These are phyloP conservation scores for Enteromius radiatus DNA, from an alignment of 2,797 vertebrate genomes.

Conservation along the genomic window DNA sequence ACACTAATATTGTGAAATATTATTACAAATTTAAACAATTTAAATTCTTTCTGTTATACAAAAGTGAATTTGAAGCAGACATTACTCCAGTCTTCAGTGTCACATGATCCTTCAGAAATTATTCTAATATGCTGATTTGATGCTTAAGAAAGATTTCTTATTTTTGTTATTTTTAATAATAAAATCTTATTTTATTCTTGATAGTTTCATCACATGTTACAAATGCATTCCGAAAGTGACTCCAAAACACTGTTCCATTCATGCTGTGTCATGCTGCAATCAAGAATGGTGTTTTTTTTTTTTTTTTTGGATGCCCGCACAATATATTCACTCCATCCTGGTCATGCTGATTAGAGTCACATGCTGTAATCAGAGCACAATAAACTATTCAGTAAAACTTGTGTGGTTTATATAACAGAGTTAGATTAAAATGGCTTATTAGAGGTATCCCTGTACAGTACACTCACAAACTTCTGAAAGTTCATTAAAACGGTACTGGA, in stretches of 20 bases:
- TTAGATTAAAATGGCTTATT: conserved; percentile 26
- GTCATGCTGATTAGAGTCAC: conserved; percentile 63
- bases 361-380: conserved; percentile 61
- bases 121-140: neutral
- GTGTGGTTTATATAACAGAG: conserved; percentile 54
- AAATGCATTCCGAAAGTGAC: conserved; percentile 17
- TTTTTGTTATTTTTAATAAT: neutral
- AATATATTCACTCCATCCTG: conserved; percentile 16
- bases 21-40: neutral
- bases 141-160: neutral
- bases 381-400: conserved; percentile 66
- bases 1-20: neutral
- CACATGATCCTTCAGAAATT: neutral
- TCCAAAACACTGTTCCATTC: conserved; percentile 12
- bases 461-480: conserved; percentile 2
- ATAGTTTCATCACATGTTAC: neutral
- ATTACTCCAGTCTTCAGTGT: neutral
- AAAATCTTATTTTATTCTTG: neutral
- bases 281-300: conserved; percentile 15
- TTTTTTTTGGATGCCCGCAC: conserved; percentile 10
- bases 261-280: conserved; percentile 26
- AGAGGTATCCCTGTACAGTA: neutral
- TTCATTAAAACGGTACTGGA: conserved; percentile 3
- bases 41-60: neutral
- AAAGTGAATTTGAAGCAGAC: neutral